phyloP scores from a whole-genome alignment of 2,888 invertebrate genomes.

The Omphaloscelis lunosa region DNA sequence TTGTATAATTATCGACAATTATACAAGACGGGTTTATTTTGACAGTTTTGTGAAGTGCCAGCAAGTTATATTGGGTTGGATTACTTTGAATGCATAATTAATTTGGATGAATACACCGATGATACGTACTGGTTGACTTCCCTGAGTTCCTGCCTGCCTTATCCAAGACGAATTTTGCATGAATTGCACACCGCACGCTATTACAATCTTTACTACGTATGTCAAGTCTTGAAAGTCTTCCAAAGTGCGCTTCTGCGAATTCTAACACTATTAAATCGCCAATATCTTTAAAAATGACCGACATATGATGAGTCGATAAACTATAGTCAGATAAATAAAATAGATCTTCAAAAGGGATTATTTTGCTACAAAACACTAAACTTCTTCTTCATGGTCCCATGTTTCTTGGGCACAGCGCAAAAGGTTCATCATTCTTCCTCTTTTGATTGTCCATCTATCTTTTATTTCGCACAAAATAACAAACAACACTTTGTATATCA shows the following conservation, averaged over 20 bases:
- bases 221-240: background rate
- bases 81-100: background rate
- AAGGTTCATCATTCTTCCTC: background rate
- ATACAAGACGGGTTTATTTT: background rate
- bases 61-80: background rate
- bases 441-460: background rate
- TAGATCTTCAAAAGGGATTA: background rate
- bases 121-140: background rate
- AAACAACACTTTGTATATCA: constrained; percentile 11
- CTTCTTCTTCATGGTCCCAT: background rate
- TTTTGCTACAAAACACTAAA: background rate
- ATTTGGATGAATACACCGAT: background rate
- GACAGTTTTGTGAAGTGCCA: background rate
- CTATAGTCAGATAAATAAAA: background rate
- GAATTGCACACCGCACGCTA: background rate
- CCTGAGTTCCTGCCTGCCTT: background rate
- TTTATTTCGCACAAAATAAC: background rate
- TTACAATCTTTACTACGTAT: background rate
- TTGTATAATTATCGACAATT: too few relatives aligned
- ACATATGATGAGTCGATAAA: background rate
- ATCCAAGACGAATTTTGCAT: background rate
- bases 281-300: background rate
- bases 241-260: background rate
- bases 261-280: background rate
- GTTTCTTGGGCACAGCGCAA: background rate